phyloP scores from a whole-genome alignment of 2,888 invertebrate species.

The Sarcophaga carnaria region DNA sequence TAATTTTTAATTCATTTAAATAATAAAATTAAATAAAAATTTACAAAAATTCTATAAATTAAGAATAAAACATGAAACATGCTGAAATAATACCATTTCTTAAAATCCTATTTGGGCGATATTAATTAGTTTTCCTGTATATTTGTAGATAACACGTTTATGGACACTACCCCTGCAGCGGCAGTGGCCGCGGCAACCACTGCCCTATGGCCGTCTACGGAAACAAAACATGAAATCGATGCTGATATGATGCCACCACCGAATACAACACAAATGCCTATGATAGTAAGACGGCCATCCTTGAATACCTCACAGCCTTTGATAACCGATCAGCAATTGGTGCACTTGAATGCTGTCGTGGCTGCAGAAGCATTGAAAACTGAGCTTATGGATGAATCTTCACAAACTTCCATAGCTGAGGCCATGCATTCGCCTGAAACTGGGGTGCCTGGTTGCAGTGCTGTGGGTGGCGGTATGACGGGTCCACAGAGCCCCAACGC shows the following conservation, averaged over 20 bases:
- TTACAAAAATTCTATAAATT: not conserved
- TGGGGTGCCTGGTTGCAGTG: constrained; percentile 78
- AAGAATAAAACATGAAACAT: not conserved
- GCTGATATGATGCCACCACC: constrained; percentile 88
- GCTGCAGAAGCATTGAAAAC: constrained; percentile 85
- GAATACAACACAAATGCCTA: constrained; percentile 84
- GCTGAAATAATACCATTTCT: constrained; percentile 68
- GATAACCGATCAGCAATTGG: constrained; percentile 79
- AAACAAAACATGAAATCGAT: constrained; percentile 83
- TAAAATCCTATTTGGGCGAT: constrained; percentile 68
- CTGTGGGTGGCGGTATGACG: constrained; percentile 37
- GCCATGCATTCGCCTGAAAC: constrained; percentile 77
- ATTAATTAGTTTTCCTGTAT: constrained; percentile 72
- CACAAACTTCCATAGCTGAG: constrained; percentile 82
- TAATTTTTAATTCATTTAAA: constrained; percentile 55
- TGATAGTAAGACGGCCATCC: constrained; percentile 86
- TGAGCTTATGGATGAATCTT: constrained; percentile 88
- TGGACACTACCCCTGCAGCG: constrained; percentile 79
- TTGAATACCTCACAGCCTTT: constrained; percentile 82
- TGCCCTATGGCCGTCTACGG: constrained; percentile 69
- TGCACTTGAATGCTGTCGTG: constrained; percentile 74
- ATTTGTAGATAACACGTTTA: constrained; percentile 80
- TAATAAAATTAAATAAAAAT: not conserved
- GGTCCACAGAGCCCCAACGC: constrained; percentile 75
- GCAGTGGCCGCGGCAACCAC: constrained; percentile 72